A percentile compares a stretch with the other conserved stretches of the same genome.
phyloP scores from a whole-genome alignment of 2,113 vertebrate species.

The Tetraodon nigroviridis region DNA sequence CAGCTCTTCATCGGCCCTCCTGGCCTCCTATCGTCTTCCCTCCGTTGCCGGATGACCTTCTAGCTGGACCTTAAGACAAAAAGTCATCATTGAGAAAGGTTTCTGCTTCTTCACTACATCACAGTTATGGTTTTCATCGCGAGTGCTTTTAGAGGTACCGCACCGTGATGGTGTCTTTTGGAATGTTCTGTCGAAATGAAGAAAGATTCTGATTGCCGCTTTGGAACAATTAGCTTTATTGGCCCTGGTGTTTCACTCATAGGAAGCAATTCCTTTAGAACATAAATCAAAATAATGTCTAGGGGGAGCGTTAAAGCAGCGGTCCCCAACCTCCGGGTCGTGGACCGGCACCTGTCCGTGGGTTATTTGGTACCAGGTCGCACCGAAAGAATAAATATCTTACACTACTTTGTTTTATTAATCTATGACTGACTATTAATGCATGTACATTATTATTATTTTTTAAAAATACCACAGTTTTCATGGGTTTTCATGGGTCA shows the following conservation, averaged over 20 bases:
- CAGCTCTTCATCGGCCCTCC: constrained; percentile 30
- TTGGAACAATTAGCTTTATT: constrained; percentile 11
- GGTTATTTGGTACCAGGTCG: too few relatives aligned
- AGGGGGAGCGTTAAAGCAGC: background rate
- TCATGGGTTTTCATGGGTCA: too few relatives aligned
- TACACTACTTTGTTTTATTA: too few relatives aligned
- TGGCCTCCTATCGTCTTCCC: constrained; percentile 31
- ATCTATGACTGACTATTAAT: too few relatives aligned
- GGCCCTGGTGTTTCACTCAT: constrained; percentile 24
- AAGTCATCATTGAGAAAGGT: constrained; percentile 9
- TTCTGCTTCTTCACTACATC: constrained; percentile 8
- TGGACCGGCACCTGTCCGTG: too few relatives aligned
- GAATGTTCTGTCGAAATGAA: constrained; percentile 19
- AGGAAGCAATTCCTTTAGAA: constrained; percentile 2
- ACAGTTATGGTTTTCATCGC: background rate
- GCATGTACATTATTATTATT: too few relatives aligned
- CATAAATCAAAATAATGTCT: constrained; percentile 23
- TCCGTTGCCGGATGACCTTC: constrained; percentile 48
- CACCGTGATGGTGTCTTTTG: background rate
- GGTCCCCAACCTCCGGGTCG: too few relatives aligned
- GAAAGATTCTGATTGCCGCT: constrained; percentile 11
- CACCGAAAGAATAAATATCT: too few relatives aligned
- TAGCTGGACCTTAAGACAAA: constrained; percentile 18
- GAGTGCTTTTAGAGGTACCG: constrained; percentile 10
- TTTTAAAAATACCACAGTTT: too few relatives aligned